Base-by-base conservation (phyloP, 1,140 invertebrate genomes). In the Matsumurasca onukii region DNA sequence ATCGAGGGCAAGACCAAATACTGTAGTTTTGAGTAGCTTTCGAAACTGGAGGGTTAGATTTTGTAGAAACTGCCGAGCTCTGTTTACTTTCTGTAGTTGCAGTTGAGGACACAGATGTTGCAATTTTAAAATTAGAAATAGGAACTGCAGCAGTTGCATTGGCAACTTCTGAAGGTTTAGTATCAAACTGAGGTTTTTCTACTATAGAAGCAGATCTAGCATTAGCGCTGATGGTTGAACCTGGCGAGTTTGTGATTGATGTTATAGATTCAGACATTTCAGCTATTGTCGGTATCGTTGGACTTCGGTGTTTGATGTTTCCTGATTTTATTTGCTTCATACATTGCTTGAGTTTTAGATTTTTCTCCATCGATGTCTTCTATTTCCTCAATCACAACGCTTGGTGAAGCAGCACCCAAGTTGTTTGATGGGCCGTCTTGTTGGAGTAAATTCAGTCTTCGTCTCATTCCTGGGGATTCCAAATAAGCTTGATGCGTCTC, bases 1-100 rank as follows among this genome's bases (percentile, higher is more conserved):
- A 86, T 64, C 81, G 78, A 3, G 81, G 78, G 74, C 85, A 86
- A 3, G 76, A 74, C 85, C 85, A 86, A 34, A 77, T 63, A 20
- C 59, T 65, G 29, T 59, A 59, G 55, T 59, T 59, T 27, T 59
- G 25, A 29, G 25, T 2, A 65, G 24, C 22, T 39, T 39, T 5
- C 17, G 34, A 5, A 5, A 9, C 5, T 39, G 34, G 34, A 39
- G 5, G 5, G 5, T 17, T 5, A 39, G 17, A 9, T 17, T 39
- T 17, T 9, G 5, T 39, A 5, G 17, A 5, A 39, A 9, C 34
- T 39, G 34, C 34, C 5, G 34, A 5, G n/a, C n/a, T n/a, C n/a
- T 5, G 34, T 17, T 39, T 39, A 9, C 5, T 39, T 39, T 9
- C 17, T 39, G 34, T 5, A 17, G 34, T 39, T 39, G 34, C 5